Evolutionary conservation across 2,888 invertebrate genomes (phyloP), one percentile per base, ranked within the genome.

Genomic region (Ormyrus labotus): DNA sequence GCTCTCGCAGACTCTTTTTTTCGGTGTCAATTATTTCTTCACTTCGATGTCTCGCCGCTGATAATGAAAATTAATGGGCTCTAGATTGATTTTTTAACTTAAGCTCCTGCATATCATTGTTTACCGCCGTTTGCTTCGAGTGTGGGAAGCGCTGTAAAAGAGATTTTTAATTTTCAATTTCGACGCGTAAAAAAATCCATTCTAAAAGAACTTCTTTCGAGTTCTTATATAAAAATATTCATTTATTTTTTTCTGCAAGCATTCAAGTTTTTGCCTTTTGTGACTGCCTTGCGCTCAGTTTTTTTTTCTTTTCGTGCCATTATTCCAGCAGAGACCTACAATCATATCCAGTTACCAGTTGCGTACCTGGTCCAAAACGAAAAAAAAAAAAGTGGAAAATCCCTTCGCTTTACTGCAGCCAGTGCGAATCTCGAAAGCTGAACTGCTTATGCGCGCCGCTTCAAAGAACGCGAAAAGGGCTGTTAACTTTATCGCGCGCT

Each of bases 401-500:
- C 50, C 53, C 34, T 76, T 47, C 9, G 34, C 45, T 69, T 76
- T 76, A 55, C 34, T 58, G n/a, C 50, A 34, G n/a, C 13, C 11
- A 10, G 34, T 63, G 45, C 64, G 19, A 71, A 76, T 76, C 63
- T 69, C 53, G 55, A 77, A 71, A 65, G 51, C 13, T 63, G 69
- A 75, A 78, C 51, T 77, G 55, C 70, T 77, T 76, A 68, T 60
- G 69, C 78, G 82, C 82, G 81, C 81, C 81, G 81, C 82, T 61
- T 83, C 83, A 83, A 80, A 83, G 82, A 84, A 84, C 80, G 82
- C 82, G 84, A 83, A 86, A 85, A 85, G 78, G 81, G 83, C 83
- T 83, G 84, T 83, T 85, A 84, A 84, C 85, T 84, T 85, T 81
- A 84, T 84, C 83, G 82, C 81, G 83, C 69, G 79, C 80, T 75